phyloP scores from a whole-genome alignment of 2,113 vertebrate genomes.

The Rissa tridactyla region DNA sequence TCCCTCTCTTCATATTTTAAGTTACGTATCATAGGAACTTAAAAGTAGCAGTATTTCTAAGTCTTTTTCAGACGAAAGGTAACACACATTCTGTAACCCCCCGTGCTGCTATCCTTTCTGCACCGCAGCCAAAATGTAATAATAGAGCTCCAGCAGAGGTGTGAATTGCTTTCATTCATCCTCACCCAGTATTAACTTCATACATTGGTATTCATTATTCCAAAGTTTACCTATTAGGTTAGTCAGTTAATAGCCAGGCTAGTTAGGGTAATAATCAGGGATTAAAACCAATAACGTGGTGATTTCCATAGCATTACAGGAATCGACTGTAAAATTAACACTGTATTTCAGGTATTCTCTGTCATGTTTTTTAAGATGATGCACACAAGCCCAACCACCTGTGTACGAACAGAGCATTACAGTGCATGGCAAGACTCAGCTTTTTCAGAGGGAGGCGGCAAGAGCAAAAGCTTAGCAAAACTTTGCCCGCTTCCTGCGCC shows the following conservation, averaged over 20 bases:
- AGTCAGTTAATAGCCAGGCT: neutral
- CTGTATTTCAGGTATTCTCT: neutral
- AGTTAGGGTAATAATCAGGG: neutral
- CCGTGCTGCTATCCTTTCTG: conserved; percentile 20
- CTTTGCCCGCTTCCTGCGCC: neutral
- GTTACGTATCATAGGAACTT: neutral
- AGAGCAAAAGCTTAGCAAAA: neutral
- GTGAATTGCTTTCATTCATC: conserved; percentile 70
- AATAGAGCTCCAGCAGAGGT: conserved; percentile 62
- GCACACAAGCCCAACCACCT: neutral
- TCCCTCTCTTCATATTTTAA: neutral
- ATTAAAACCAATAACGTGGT: neutral
- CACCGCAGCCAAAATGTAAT: conserved; percentile 45
- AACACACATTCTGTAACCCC: conserved; percentile 20
- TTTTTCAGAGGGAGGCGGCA: neutral
- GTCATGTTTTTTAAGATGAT: neutral
- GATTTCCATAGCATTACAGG: neutral
- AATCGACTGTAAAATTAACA: neutral
- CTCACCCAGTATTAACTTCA: conserved; percentile 65
- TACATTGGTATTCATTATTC: conserved; percentile 56
- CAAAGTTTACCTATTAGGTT: conserved; percentile 21
- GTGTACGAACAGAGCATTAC: neutral
- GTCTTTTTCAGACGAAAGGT: conserved; percentile 15
- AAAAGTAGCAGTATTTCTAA: neutral
- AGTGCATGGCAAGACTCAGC: neutral